Conservation (phyloP, 1,140 invertebrate genomes). For the Micrasema minimum region DNA sequence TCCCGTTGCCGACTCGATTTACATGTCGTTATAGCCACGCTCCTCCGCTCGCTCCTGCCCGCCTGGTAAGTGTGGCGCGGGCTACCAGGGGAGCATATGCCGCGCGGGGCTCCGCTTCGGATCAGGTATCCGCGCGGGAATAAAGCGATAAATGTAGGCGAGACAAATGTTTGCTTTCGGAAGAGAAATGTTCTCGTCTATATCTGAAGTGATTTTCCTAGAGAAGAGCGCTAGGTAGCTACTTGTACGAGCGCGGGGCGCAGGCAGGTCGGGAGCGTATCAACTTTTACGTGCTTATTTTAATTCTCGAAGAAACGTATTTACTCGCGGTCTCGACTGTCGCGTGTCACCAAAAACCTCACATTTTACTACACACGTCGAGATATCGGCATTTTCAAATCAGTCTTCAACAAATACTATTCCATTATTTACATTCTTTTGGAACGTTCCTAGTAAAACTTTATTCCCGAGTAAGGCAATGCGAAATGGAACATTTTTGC, state of each 20-base stretch:
- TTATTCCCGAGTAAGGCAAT: too few relatives aligned
- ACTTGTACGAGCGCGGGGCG: neutral
- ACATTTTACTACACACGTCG: too few relatives aligned
- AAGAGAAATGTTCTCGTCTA: slow-evolving; percentile 37
- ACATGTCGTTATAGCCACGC: slow-evolving; percentile 40
- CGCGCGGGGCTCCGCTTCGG: neutral
- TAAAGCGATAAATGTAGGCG: slow-evolving; percentile 29
- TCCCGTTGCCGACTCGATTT: slow-evolving; percentile 44
- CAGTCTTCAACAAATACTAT: too few relatives aligned
- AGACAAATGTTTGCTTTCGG: slow-evolving; percentile 36
- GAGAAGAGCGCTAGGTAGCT: too few relatives aligned
- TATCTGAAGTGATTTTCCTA: neutral
- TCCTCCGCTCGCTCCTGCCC: neutral
- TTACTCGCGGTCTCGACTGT: slow-evolving; percentile 9
- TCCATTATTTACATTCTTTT: too few relatives aligned
- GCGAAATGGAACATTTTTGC: too few relatives aligned
- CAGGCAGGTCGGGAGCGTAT: neutral
- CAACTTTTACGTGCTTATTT: slow-evolving; percentile 22
- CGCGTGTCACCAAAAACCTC: too few relatives aligned
- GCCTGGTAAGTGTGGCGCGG: neutral
- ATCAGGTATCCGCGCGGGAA: too few relatives aligned
- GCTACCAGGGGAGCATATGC: slow-evolving; percentile 25
- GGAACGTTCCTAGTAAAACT: too few relatives aligned
- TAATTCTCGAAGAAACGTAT: slow-evolving; percentile 22
- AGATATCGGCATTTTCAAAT: too few relatives aligned